Percentiles rank a stretch among this genome's conserved stretches.
These are phyloP conservation scores for Pygoscelis adeliae DNA, from an alignment of 2,113 vertebrate species.

Conservation along the genomic window DNA sequence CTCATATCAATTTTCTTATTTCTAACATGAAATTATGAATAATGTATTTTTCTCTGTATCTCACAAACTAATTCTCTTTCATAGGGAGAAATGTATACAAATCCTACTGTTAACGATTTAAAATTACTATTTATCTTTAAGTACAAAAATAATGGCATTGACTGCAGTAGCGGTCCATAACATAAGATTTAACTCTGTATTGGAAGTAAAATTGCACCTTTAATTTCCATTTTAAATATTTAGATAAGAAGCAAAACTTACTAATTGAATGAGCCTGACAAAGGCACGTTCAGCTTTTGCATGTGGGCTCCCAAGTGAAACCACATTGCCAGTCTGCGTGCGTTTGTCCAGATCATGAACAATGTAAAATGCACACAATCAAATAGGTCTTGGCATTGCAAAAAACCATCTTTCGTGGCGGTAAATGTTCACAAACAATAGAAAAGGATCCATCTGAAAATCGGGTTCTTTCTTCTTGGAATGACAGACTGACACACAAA, in stretches of 20 bases:
- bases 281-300: neutral
- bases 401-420: neutral
- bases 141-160: neutral
- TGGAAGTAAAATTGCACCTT: neutral
- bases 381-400: neutral
- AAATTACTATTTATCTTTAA: slow-evolving; percentile 1
- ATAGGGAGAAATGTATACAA: neutral
- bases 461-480: neutral
- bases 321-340: neutral
- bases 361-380: neutral
- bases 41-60: slow-evolving; percentile 39
- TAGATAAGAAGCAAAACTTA: neutral
- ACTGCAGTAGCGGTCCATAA: neutral
- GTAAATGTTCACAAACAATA: neutral
- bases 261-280: neutral
- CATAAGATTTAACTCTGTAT: neutral
- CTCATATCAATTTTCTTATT: slow-evolving; percentile 13
- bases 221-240: slow-evolving; percentile 5
- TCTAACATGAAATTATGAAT: slow-evolving; percentile 46
- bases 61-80: slow-evolving; percentile 48
- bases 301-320: neutral
- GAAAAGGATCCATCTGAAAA: neutral
- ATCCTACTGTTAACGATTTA: slow-evolving; percentile 6
- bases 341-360: neutral
- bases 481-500: neutral